Conservation (phyloP, 2,888 invertebrate genomes). For the Thelaira solivaga region DNA sequence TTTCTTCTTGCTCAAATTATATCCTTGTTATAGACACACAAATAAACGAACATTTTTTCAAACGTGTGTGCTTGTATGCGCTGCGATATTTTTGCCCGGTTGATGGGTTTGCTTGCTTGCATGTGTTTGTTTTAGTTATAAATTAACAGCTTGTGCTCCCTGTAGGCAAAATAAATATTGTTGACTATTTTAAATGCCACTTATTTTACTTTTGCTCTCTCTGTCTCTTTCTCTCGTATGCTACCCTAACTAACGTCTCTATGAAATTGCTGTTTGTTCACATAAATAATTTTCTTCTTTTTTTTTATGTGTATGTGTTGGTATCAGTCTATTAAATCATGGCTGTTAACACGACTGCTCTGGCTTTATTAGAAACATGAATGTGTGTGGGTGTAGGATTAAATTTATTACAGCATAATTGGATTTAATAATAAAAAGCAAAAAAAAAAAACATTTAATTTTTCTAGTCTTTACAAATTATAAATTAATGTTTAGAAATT, state of each 20-base stretch:
- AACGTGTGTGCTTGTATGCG: not conserved
- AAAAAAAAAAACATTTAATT: too few relatives aligned
- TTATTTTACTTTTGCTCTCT: constrained; percentile 19
- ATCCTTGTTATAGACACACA: constrained; percentile 35
- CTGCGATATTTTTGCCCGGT: not conserved
- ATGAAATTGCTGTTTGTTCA: not conserved
- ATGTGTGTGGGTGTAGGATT: not conserved
- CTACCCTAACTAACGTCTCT: constrained; percentile 13
- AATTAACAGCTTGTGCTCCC: constrained; percentile 52
- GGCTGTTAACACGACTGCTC: not conserved
- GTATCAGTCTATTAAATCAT: constrained; percentile 26
- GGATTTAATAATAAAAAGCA: not conserved
- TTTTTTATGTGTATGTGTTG: not conserved
- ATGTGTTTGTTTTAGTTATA: constrained; percentile 49
- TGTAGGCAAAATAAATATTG: constrained; percentile 45
- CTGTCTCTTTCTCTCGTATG: not conserved
- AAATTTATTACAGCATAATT: not conserved
- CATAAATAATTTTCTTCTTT: not conserved
- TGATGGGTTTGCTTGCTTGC: not conserved
- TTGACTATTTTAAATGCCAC: constrained; percentile 52
- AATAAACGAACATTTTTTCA: not conserved
- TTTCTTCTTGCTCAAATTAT: constrained; percentile 50
- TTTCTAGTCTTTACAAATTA: too few relatives aligned
- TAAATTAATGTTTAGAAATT: too few relatives aligned
- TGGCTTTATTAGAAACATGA: not conserved